These are phyloP conservation scores for Lates japonicus DNA, from an alignment of 2,797 vertebrate species.

Conservation along the genomic window DNA sequence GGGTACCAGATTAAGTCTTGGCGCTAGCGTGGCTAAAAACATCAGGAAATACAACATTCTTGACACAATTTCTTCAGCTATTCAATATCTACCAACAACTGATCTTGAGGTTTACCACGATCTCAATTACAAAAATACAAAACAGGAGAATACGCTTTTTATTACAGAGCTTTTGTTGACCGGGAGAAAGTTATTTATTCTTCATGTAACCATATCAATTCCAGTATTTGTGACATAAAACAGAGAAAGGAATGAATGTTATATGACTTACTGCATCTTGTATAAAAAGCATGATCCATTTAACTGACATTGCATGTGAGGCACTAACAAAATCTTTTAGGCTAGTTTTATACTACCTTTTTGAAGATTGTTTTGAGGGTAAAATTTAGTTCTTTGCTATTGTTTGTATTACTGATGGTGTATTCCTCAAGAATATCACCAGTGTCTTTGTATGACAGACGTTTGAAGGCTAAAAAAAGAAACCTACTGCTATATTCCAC, in stretches of 20 bases:
- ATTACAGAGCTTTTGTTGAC: constrained; percentile 38
- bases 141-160: constrained; percentile 21
- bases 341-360: constrained; percentile 76
- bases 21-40: constrained; percentile 41
- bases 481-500: constrained; percentile 60
- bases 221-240: constrained; percentile 56
- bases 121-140: constrained; percentile 27
- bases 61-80: constrained; percentile 15
- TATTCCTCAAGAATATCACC: constrained; percentile 60
- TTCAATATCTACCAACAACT: constrained; percentile 9
- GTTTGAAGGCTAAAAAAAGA: constrained; percentile 53
- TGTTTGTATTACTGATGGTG: constrained; percentile 69
- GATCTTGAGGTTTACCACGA: constrained; percentile 30
- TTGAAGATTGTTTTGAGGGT: constrained; percentile 64
- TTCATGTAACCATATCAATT: constrained; percentile 36
- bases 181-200: constrained; percentile 29
- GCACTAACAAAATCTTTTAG: constrained; percentile 71
- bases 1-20: not conserved
- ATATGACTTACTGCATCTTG: constrained; percentile 69
- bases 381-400: constrained; percentile 65
- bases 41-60: constrained; percentile 28
- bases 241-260: constrained; percentile 58
- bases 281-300: constrained; percentile 76
- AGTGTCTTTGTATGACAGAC: constrained; percentile 69
- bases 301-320: constrained; percentile 77